Evolutionary conservation across 1,140 invertebrate species (phyloP).

Genomic region (Tetragnatha versicolor): DNA sequence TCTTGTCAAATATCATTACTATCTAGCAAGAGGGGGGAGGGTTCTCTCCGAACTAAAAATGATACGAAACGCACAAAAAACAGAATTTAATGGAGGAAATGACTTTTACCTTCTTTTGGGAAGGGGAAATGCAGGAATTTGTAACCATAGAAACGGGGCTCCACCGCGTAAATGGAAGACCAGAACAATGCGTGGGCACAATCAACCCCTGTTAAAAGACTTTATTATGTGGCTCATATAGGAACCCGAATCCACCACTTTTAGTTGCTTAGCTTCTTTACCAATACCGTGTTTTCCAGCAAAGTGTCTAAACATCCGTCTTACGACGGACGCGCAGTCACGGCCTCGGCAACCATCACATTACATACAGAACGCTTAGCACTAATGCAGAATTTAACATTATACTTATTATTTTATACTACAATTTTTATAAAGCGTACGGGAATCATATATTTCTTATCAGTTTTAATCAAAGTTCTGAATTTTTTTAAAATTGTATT

Average conservation of each 20-base stretch:
- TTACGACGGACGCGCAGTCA: too few relatives aligned
- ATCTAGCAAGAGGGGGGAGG: neutral
- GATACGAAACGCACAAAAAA: neutral
- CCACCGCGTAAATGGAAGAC: slow-evolving; percentile 4
- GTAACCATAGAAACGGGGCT: slow-evolving; percentile 16
- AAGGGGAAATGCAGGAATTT: slow-evolving; percentile 12
- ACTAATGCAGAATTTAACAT: too few relatives aligned
- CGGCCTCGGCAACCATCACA: too few relatives aligned
- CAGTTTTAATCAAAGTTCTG: too few relatives aligned
- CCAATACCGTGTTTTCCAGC: too few relatives aligned
- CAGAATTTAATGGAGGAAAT: slow-evolving; percentile 23
- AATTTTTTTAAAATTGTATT: too few relatives aligned
- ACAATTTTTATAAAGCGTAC: too few relatives aligned
- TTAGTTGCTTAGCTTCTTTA: neutral
- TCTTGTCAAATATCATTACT: neutral
- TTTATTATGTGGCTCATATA: neutral
- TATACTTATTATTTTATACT: too few relatives aligned
- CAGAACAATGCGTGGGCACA: neutral
- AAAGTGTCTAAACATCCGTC: too few relatives aligned
- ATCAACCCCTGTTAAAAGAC: slow-evolving; percentile 2
- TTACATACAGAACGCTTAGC: too few relatives aligned
- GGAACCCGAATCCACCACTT: neutral
- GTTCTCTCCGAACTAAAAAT: neutral
- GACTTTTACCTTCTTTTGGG: slow-evolving; percentile 22
- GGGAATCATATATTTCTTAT: too few relatives aligned